Evolutionary conservation across 2,888 invertebrate species (phyloP), one percentile per base, ranked within the genome.

Genomic region (Yponomeuta sedellus): DNA sequence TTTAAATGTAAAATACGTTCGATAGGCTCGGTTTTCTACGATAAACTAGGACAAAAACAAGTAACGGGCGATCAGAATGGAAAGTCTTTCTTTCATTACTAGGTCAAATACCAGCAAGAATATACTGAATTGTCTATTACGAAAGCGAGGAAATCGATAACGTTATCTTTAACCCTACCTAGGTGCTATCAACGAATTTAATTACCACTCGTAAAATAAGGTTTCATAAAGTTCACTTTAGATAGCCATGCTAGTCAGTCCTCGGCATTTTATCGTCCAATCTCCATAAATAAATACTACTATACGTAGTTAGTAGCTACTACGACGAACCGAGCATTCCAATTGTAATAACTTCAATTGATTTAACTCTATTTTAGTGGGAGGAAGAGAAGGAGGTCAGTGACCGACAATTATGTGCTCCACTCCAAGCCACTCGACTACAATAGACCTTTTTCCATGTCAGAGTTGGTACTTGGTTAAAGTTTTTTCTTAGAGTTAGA

Each of bases 291-390:
- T 68, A 69, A 65, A 68, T 67, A 68, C 19, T 56, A 56, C 19
- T 61, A 66, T 75, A 69, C 74, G 75, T 77, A 78, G 79, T n/a
- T 79, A 77, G 76, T 79, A 77, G 77, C 78, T 78, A 79, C 81
- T 83, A 84, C 83, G 77, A 80, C 74, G 81, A 82, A 77, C 83
- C 81, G 81, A 81, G 80, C 83, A 82, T 83, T 83, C 84, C 87
- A 87, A 86, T 88, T 87, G 88, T 89, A 88, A 87, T 88, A 89
- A 86, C 87, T 85, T 87, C 90, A 90, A 90, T 90, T 90, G 89
- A 89, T 89, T 88, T 88, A 90, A 88, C 82, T 83, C 83, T 88
- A 84, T 88, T 88, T 89, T 88, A 90, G 87, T 89, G 79, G 88
- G 84, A 86, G 88, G 85, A 88, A 85, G 83, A 79, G 79, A 86